Evolutionary conservation across 2,888 invertebrate genomes (phyloP).

Genomic region (Eilema sororculum): DNA sequence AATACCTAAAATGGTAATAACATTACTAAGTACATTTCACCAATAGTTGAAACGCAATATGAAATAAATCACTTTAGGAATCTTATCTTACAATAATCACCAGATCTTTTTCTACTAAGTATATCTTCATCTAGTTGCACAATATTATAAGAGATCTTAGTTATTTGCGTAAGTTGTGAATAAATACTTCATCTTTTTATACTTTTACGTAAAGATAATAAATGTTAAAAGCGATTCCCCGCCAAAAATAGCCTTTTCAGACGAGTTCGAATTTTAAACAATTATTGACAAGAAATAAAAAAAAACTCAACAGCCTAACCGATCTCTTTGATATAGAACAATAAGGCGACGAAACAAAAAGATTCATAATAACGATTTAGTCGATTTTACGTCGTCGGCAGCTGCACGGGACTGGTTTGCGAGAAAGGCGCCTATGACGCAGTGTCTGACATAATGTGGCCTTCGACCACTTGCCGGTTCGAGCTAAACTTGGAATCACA

Average conservation of each 20-base stretch:
- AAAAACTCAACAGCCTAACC: background rate
- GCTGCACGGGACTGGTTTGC: constrained; percentile 59
- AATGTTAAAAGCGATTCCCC: background rate
- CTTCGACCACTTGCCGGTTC: constrained; percentile 50
- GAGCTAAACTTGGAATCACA: constrained; percentile 30
- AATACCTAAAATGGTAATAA: background rate
- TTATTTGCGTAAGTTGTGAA: background rate
- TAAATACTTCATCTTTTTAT: background rate
- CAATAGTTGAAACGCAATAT: background rate
- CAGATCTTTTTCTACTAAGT: background rate
- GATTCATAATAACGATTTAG: constrained; percentile 27
- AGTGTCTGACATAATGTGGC: constrained; percentile 65
- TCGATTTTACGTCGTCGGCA: constrained; percentile 42
- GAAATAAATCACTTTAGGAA: background rate
- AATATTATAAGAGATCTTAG: background rate
- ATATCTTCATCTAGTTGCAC: background rate
- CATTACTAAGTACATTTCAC: background rate
- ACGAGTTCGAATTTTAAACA: background rate
- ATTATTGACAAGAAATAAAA: background rate
- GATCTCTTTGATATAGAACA: background rate
- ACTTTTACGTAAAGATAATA: no score
- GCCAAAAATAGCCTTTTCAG: background rate
- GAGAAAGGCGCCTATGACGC: constrained; percentile 61
- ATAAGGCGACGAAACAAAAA: constrained; percentile 11
- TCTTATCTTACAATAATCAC: background rate